A percentile compares a stretch with the other conserved stretches of the same genome.
Evolutionary conservation across 2,888 invertebrate species (phyloP).

Genomic region (Mimumesa dahlbomi): DNA sequence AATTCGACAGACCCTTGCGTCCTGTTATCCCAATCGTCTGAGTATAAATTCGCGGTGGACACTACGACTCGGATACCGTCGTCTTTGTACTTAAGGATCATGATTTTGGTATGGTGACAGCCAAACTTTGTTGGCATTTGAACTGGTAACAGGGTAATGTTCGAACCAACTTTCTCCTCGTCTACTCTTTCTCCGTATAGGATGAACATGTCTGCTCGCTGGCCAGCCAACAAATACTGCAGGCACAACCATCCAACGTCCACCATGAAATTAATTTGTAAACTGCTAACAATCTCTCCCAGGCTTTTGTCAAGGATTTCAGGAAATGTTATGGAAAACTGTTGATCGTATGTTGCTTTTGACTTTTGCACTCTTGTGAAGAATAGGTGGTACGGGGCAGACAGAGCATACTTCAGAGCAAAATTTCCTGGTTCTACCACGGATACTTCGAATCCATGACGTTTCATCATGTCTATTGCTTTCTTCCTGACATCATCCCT

Average conservation of each 20-base stretch:
- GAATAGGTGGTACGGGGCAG: conserved; percentile 86
- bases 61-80: conserved; percentile 91
- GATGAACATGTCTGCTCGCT: conserved; percentile 81
- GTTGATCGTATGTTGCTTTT: conserved; percentile 84
- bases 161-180: conserved; percentile 56
- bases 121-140: conserved; percentile 68
- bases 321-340: conserved; percentile 86
- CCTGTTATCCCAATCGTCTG: conserved; percentile 96
- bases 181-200: conserved; percentile 66
- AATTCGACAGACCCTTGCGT: conserved; percentile 89
- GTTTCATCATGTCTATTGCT: conserved; percentile 70
- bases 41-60: conserved; percentile 95
- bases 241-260: conserved; percentile 94
- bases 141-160: conserved; percentile 66
- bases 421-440: conserved; percentile 84
- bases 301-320: conserved; percentile 90
- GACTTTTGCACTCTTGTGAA: conserved; percentile 87
- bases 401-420: conserved; percentile 85
- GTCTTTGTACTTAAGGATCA: conserved; percentile 91
- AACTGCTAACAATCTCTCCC: conserved; percentile 87
- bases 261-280: conserved; percentile 97
- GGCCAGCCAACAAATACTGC: conserved; percentile 90
- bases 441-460: conserved; percentile 80
- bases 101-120: conserved; percentile 86
- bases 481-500: conserved; percentile 60